Conservation (phyloP, 37 sponge, comb jelly and placozoan species). For the Ephydatia muelleri region DNA sequence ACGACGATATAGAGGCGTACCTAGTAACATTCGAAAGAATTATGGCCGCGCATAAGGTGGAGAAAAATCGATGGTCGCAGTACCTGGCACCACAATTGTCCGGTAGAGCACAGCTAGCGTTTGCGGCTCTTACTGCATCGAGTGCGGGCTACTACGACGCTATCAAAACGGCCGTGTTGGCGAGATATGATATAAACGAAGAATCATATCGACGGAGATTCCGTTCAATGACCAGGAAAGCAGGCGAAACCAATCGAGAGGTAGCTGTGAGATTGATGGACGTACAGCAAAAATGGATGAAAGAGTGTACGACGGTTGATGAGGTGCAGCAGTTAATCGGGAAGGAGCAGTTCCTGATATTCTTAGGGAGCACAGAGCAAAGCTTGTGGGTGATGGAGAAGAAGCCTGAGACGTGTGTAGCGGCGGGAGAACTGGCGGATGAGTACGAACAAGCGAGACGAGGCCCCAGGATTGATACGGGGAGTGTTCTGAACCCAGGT, state of each 20-base stretch:
- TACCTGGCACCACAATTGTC: slow-evolving; percentile 9
- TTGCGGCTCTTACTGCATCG: neutral
- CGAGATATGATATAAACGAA: slow-evolving; percentile 38
- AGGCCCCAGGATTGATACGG: too few species aligned
- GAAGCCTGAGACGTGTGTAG: slow-evolving; percentile 5
- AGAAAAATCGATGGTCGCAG: too few species aligned
- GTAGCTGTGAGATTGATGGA: slow-evolving; percentile 20
- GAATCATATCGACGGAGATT: slow-evolving; percentile 49
- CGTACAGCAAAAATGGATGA: slow-evolving; percentile 16
- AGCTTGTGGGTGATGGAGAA: slow-evolving; percentile 12
- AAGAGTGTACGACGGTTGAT: neutral
- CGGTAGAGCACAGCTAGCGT: slow-evolving; percentile 24
- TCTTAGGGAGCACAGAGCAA: neutral
- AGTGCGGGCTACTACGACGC: slow-evolving; percentile 5
- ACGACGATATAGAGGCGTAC: too few species aligned
- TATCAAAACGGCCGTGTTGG: slow-evolving; percentile 38
- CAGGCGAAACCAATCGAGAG: slow-evolving; percentile 41
- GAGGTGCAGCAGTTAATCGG: neutral
- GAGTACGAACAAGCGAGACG: slow-evolving; percentile 23
- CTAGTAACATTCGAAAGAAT: too few species aligned
- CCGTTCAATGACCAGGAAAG: slow-evolving; percentile 3
- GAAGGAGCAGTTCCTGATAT: slow-evolving; percentile 9
- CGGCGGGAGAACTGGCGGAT: slow-evolving; percentile 25
- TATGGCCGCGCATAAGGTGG: too few species aligned
- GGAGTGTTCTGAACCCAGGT: neutral